These are phyloP conservation scores for Pegoplata infirma DNA, from an alignment of 2,888 invertebrate species.

Conservation along the genomic window DNA sequence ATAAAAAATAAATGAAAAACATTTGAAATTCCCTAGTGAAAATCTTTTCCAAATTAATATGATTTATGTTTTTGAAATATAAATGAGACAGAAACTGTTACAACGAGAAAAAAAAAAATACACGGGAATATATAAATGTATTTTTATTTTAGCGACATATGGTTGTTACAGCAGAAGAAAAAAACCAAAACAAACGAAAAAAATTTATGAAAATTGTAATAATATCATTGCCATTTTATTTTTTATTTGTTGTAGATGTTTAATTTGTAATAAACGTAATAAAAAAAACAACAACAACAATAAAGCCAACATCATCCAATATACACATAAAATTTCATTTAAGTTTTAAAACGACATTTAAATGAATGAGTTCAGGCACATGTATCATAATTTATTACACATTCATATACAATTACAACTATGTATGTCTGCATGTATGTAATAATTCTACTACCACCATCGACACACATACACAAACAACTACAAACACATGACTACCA, in stretches of 20 bases:
- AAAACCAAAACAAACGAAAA: background rate
- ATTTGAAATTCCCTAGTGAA: constrained; percentile 35
- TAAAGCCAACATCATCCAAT: constrained; percentile 30
- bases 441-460: background rate
- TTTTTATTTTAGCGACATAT: constrained; percentile 13
- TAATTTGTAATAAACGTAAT: constrained; percentile 62
- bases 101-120: background rate
- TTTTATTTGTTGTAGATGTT: constrained; percentile 23
- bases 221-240: background rate
- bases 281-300: constrained; percentile 31
- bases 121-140: background rate
- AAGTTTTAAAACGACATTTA: constrained; percentile 76
- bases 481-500: background rate
- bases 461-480: background rate
- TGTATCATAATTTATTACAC: constrained; percentile 75
- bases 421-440: too few species aligned
- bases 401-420: constrained; percentile 29
- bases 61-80: constrained; percentile 68
- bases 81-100: constrained; percentile 15
- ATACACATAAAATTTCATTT: constrained; percentile 74
- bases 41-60: constrained; percentile 70
- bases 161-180: background rate
- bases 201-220: background rate
- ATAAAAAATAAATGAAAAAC: too few species aligned
- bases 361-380: constrained; percentile 73